Evolutionary conservation across 2,113 vertebrate species (phyloP).

Genomic region (Ciconia maguari): DNA sequence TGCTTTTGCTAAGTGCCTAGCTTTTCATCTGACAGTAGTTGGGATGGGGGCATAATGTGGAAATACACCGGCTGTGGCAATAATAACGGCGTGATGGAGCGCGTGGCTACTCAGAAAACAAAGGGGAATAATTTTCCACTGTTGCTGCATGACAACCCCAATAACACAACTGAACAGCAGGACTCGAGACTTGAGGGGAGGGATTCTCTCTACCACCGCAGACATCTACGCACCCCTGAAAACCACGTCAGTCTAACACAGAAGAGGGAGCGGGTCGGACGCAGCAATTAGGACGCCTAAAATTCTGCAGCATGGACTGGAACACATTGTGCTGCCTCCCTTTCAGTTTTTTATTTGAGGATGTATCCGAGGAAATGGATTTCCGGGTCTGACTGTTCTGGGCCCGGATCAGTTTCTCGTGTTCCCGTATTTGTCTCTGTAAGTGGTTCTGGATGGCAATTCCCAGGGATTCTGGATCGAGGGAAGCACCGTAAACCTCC

Average conservation of each 20-base stretch:
- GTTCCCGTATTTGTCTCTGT: slow-evolving; percentile 95
- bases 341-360: slow-evolving; percentile 86
- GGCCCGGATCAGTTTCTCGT: slow-evolving; percentile 85
- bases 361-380: slow-evolving; percentile 85
- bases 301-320: slow-evolving; percentile 92
- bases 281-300: slow-evolving; percentile 92
- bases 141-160: slow-evolving; percentile 24
- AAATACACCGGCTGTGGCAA: slow-evolving; percentile 25
- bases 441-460: slow-evolving; percentile 98
- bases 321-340: slow-evolving; percentile 88
- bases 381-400: slow-evolving; percentile 81
- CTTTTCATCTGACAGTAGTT: slow-evolving; percentile 23
- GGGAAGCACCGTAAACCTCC: slow-evolving; percentile 96
- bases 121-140: neutral
- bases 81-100: neutral
- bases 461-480: slow-evolving; percentile 93
- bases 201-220: neutral
- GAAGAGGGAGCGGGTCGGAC: slow-evolving; percentile 86
- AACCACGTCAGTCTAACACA: slow-evolving; percentile 83
- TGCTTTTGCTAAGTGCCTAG: slow-evolving; percentile 60
- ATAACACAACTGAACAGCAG: neutral
- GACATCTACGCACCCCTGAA: neutral
- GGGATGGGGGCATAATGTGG: neutral
- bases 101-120: neutral
- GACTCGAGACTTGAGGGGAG: neutral